Evolutionary conservation across 1,140 invertebrate genomes (phyloP).

Genomic region (Melitaea cinxia): DNA sequence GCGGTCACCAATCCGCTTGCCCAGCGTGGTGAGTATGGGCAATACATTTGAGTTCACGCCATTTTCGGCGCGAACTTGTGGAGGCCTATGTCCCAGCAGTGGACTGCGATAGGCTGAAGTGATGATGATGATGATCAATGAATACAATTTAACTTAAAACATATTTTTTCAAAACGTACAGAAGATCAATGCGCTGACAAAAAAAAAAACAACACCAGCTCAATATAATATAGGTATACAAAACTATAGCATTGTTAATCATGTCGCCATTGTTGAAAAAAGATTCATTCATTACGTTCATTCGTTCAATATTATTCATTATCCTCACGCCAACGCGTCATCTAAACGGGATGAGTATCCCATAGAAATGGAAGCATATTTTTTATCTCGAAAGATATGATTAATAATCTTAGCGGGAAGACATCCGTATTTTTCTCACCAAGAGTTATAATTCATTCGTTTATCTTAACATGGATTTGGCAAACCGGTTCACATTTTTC

Average conservation of each 20-base stretch:
- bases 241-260: neutral
- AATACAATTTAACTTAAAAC: no score
- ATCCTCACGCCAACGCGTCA: constrained; percentile 35
- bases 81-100: no score
- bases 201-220: no score
- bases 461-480: constrained; percentile 51
- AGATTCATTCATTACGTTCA: constrained; percentile 8
- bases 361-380: constrained; percentile 54
- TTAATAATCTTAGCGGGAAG: constrained; percentile 64
- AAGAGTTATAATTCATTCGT: constrained; percentile 70
- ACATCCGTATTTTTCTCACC: constrained; percentile 70
- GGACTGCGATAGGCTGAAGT: no score
- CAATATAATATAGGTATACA: no score
- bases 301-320: constrained; percentile 26
- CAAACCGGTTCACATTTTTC: constrained; percentile 24
- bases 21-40: no score
- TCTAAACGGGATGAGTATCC: constrained; percentile 40
- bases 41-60: no score
- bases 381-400: constrained; percentile 67
- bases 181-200: no score
- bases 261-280: neutral
- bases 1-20: no score
- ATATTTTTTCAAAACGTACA: no score
- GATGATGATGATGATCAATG: no score
- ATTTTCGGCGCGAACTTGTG: no score